Percentiles rank a stretch among this genome's conserved stretches.
These are phyloP conservation scores for Gallirallus australis DNA, from an alignment of 2,797 vertebrate genomes.

Conservation along the genomic window DNA sequence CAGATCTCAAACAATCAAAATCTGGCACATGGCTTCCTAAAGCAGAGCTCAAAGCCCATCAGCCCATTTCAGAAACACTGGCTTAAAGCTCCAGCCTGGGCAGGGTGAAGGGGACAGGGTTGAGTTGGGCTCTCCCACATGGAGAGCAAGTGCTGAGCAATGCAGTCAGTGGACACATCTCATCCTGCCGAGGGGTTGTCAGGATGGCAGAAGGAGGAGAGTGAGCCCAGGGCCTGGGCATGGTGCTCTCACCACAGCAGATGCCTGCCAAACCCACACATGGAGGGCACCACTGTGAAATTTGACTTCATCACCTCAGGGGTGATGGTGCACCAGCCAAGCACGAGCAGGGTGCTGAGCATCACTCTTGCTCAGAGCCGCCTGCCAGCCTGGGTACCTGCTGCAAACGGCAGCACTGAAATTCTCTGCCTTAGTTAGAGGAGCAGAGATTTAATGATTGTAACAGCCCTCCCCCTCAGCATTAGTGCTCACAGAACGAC, in stretches of 20 bases:
- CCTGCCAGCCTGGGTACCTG: not conserved
- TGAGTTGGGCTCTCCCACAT: not conserved
- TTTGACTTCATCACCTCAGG: too few relatives aligned
- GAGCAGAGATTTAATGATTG: not conserved
- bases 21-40: not conserved
- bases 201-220: not conserved
- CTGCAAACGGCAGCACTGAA: not conserved
- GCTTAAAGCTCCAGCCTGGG: not conserved
- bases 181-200: not conserved
- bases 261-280: not conserved
- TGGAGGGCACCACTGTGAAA: not conserved
- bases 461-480: not conserved
- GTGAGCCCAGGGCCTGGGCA: not conserved
- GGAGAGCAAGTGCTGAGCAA: accelerated
- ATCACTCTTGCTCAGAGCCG: not conserved
- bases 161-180: accelerated
- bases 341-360: too few relatives aligned
- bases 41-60: not conserved
- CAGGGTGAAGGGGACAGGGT: not conserved
- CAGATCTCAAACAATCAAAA: not conserved
- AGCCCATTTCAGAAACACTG: accelerated
- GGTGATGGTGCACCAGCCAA: not conserved
- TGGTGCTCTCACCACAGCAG: not conserved
- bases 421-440: not conserved
- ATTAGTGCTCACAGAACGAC: not conserved